phyloP scores from a whole-genome alignment of 2,113 vertebrate genomes.

The Euleptes europaea region DNA sequence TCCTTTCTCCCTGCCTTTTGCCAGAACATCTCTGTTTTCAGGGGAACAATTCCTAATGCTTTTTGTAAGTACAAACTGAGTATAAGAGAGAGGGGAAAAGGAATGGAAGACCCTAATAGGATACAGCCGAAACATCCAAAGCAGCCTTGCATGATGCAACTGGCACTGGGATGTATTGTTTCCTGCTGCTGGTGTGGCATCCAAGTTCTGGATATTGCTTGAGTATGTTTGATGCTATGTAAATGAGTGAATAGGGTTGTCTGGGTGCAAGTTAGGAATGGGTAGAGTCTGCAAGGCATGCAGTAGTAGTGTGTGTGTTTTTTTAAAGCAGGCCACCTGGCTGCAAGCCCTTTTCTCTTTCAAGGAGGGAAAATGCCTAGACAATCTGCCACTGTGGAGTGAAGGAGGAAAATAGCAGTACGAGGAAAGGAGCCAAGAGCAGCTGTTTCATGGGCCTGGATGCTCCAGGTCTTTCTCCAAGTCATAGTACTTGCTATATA shows the following conservation, averaged over 20 bases:
- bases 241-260: not conserved
- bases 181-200: not conserved
- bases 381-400: not conserved
- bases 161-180: not conserved
- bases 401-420: not conserved
- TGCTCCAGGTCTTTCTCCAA: not conserved
- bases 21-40: not conserved
- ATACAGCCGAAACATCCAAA: not conserved
- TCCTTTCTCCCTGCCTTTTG: not conserved
- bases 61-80: not conserved
- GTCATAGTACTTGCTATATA: no score
- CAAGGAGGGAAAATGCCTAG: not conserved
- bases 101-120: not conserved
- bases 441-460: not conserved
- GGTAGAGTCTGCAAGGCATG: not conserved
- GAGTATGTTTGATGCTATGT: not conserved
- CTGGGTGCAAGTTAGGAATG: not conserved
- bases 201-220: not conserved
- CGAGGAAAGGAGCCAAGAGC: not conserved
- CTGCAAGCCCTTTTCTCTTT: not conserved
- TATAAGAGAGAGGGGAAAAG: not conserved
- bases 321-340: not conserved
- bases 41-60: not conserved
- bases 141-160: not conserved
- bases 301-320: not conserved